Percentiles rank a stretch among this genome's conserved stretches.
phyloP scores from a whole-genome alignment of 2,888 invertebrate genomes.

The Drosophila suboccidentalis region DNA sequence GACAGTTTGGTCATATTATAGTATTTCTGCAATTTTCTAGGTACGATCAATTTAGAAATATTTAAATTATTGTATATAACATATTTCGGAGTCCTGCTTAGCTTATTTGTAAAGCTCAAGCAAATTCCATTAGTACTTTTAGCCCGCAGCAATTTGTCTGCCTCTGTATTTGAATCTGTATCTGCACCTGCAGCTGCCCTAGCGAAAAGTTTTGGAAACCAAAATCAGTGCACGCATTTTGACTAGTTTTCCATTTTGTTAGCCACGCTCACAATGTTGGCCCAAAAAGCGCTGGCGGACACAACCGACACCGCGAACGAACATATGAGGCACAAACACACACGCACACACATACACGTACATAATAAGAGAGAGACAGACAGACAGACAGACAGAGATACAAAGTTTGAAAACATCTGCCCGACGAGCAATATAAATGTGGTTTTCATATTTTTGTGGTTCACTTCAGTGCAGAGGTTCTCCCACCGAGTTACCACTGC shows the following conservation, averaged over 20 bases:
- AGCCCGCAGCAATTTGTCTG: conserved; percentile 38
- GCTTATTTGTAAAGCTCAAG: conserved; percentile 9
- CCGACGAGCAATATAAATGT: conserved; percentile 78
- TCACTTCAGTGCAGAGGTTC: conserved; percentile 64
- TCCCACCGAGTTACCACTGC: conserved; percentile 20
- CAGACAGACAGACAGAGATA: conserved; percentile 27
- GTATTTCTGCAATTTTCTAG: background rate
- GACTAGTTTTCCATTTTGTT: conserved; percentile 43
- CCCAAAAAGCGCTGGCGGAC: conserved; percentile 55
- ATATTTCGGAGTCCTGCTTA: background rate
- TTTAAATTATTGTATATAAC: background rate
- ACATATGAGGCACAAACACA: conserved; percentile 56
- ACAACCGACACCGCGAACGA: conserved; percentile 66
- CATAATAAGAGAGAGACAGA: conserved; percentile 15
- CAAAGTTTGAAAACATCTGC: conserved; percentile 79
- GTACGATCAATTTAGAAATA: background rate
- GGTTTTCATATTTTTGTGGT: conserved; percentile 83
- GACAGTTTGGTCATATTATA: too few relatives aligned
- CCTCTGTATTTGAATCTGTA: background rate
- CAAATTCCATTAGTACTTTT: conserved; percentile 28
- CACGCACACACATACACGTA: conserved; percentile 7
- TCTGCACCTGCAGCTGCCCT: conserved; percentile 23
- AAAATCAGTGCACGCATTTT: conserved; percentile 57
- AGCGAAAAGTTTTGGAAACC: conserved; percentile 50
- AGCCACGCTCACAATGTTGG: conserved; percentile 39